Percentiles rank a stretch among this genome's conserved stretches.
Evolutionary conservation across 2,888 invertebrate genomes (phyloP).

Genomic region (Lathronympha strigana): DNA sequence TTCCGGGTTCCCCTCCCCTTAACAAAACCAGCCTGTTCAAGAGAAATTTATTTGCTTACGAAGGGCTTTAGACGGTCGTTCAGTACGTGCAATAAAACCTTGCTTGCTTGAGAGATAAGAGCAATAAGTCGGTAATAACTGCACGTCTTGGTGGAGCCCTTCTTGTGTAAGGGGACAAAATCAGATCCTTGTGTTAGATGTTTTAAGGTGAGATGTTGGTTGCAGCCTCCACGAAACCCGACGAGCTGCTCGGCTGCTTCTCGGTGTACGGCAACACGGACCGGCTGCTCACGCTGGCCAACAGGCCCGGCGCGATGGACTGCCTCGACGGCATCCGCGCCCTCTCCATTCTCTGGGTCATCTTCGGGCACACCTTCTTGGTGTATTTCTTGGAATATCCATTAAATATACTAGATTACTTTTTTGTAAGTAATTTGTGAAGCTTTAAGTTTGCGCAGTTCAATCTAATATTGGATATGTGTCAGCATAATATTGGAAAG

Average conservation of each 20-base stretch:
- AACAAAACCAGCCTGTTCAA: too few relatives aligned
- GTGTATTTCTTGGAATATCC: conserved; percentile 11
- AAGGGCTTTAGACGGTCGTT: too few relatives aligned
- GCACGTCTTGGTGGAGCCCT: too few relatives aligned
- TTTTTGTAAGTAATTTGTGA: not conserved
- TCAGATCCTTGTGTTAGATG: not conserved
- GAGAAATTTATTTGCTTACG: too few relatives aligned
- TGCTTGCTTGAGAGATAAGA: too few relatives aligned
- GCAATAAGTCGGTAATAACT: too few relatives aligned
- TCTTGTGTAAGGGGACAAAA: too few relatives aligned
- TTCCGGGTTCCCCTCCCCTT: too few relatives aligned
- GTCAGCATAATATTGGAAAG: too few relatives aligned
- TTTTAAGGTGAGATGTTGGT: not conserved
- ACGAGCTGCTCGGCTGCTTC: conserved; percentile 11
- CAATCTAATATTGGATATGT: too few relatives aligned
- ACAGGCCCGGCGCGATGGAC: conserved; percentile 17
- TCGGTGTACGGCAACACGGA: conserved; percentile 32
- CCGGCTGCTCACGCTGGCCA: conserved; percentile 25
- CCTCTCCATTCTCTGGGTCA: conserved; percentile 37
- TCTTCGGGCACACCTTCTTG: conserved; percentile 22
- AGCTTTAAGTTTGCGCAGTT: too few relatives aligned
- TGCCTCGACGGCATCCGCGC: conserved; percentile 33
- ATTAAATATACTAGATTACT: conserved; percentile 13
- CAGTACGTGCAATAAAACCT: too few relatives aligned
- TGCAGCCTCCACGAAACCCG: conserved; percentile 9